Evolutionary conservation across 1,140 invertebrate genomes (phyloP).

Genomic region (Drosophila orosa): DNA sequence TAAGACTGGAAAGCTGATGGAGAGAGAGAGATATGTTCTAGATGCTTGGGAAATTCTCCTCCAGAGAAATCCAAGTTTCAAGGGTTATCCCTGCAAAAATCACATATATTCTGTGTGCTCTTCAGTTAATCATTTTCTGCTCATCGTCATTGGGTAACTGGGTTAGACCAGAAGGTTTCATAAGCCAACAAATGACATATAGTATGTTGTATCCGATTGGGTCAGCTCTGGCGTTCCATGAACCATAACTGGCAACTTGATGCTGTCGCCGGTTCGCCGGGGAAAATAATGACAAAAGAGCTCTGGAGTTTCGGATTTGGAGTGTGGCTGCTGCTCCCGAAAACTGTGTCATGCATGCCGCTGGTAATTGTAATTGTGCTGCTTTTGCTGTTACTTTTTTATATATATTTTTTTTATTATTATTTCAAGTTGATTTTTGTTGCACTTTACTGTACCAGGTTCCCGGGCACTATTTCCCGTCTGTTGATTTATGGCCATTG

Average conservation of each 20-base stretch:
- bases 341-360: slow-evolving; percentile 63
- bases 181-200: slow-evolving; percentile 32
- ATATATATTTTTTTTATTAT: not conserved
- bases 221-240: slow-evolving; percentile 37
- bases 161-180: slow-evolving; percentile 48
- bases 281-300: slow-evolving; percentile 45
- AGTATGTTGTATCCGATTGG: slow-evolving; percentile 24
- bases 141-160: slow-evolving; percentile 37
- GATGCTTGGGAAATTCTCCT: slow-evolving; percentile 11
- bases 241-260: slow-evolving; percentile 56
- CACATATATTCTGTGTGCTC: not conserved
- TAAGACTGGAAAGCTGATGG: slow-evolving; percentile 31
- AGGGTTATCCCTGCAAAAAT: not conserved
- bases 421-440: not conserved
- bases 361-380: slow-evolving; percentile 36
- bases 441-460: slow-evolving; percentile 7
- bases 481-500: slow-evolving; percentile 43
- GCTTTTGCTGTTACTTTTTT: slow-evolving; percentile 2
- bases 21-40: slow-evolving; percentile 7
- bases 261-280: slow-evolving; percentile 30
- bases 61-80: not conserved
- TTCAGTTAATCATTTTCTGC: slow-evolving; percentile 12
- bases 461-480: slow-evolving; percentile 51
- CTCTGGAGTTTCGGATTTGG: slow-evolving; percentile 4
- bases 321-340: slow-evolving; percentile 32